phyloP scores from a whole-genome alignment of 2,888 invertebrate genomes.

The Nomada ferruginata region DNA sequence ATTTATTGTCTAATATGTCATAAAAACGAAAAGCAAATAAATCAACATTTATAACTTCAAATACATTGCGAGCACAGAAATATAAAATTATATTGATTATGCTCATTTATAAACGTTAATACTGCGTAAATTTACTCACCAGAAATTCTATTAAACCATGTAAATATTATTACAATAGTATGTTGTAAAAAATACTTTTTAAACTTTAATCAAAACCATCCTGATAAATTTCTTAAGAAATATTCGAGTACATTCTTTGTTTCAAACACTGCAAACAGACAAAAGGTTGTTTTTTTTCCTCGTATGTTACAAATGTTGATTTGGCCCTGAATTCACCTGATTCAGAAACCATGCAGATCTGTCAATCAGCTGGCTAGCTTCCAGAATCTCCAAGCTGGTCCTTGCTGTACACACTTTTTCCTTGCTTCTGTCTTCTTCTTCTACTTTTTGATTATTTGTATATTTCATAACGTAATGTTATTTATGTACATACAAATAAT shows the following conservation, averaged over 20 bases:
- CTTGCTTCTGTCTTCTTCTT: slow-evolving; percentile 77
- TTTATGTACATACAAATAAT: slow-evolving; percentile 42
- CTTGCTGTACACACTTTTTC: slow-evolving; percentile 66
- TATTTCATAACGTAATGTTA: slow-evolving; percentile 67
- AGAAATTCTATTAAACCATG: slow-evolving; percentile 43
- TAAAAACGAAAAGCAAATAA: slow-evolving; percentile 74
- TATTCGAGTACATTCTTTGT: slow-evolving; percentile 43
- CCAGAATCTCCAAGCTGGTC: slow-evolving; percentile 73
- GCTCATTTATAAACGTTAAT: slow-evolving; percentile 27
- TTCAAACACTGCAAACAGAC: slow-evolving; percentile 49
- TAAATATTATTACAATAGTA: slow-evolving; percentile 60
- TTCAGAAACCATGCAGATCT: slow-evolving; percentile 81
- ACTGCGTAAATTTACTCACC: slow-evolving; percentile 60
- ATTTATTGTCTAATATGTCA: slow-evolving; percentile 61
- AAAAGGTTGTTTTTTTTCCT: slow-evolving; percentile 45
- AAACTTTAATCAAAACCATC: slow-evolving; percentile 33
- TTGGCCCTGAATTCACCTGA: slow-evolving; percentile 84
- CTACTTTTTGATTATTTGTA: slow-evolving; percentile 74
- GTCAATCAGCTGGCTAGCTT: slow-evolving; percentile 77
- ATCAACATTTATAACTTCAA: slow-evolving; percentile 80
- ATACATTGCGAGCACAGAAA: slow-evolving; percentile 32
- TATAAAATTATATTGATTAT: slow-evolving; percentile 7
- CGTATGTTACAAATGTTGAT: slow-evolving; percentile 81
- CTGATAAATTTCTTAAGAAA: slow-evolving; percentile 36
- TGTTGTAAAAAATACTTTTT: slow-evolving; percentile 33